Evolutionary conservation across 1,140 invertebrate species (phyloP), one percentile per base, ranked within the genome.

Genomic region (Mya arenaria): DNA sequence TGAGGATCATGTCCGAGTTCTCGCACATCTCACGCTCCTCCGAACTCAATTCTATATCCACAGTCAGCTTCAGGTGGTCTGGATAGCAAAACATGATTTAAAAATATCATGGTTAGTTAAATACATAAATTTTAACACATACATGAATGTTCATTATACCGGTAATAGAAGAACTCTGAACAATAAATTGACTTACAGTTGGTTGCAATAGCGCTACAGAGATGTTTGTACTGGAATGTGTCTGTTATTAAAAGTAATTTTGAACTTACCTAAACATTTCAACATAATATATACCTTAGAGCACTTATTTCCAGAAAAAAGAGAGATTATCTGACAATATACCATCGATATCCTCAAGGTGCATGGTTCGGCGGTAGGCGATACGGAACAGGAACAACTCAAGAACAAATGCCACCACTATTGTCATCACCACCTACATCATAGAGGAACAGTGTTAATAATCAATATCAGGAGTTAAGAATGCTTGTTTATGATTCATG

Each of bases 311-410:
- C n/a, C n/a, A n/a, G n/a, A n/a, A n/a, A n/a, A n/a, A n/a, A n/a
- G n/a, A n/a, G n/a, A n/a, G n/a, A n/a, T n/a, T n/a, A n/a, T n/a
- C n/a, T n/a, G n/a, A n/a, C n/a, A n/a, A n/a, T n/a, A n/a, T 93
- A 97, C 96, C 96, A 87, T 97, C 96, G 91, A 96, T 94, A 93
- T 97, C 97, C 28, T 89, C 86, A 17, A 88, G 63, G 0, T 95
- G 95, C 66, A 96, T 97, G 88, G 96, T 95, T 62, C 95, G 93
- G 91, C 97, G 96, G 89, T 97, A 97, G 88, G 97, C 96, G 90
- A 97, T 98, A 69, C 97, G 94, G 92, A 98, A 98, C 58, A 97
- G 93, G 92, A 98, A 98, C 23, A 97, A 96, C 92, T 98, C 97
- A 69, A 98, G 92, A 55, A 98, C 96, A 88, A 97, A 97, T 3